Conservation (phyloP, 2,888 invertebrate species). For the Andrena chrysosceles region DNA sequence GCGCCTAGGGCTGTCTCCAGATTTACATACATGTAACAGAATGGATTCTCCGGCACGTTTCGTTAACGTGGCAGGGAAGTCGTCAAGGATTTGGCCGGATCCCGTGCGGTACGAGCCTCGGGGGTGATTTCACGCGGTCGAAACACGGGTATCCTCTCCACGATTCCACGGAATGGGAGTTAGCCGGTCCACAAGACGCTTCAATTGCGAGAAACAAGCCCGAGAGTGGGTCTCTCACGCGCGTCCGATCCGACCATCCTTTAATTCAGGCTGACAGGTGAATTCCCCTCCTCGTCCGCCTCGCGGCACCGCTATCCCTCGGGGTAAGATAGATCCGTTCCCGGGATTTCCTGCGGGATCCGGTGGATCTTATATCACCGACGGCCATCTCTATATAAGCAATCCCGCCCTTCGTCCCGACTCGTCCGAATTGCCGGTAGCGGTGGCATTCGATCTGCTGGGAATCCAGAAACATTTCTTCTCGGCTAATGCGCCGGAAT, state of each 20-base stretch:
- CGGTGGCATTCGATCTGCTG: slow-evolving; percentile 70
- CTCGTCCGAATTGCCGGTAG: slow-evolving; percentile 69
- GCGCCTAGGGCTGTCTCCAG: neutral
- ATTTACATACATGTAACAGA: neutral
- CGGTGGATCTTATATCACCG: slow-evolving; percentile 84
- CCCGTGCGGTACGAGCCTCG: slow-evolving; percentile 25
- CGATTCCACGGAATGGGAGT: slow-evolving; percentile 60
- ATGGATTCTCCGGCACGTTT: slow-evolving; percentile 23
- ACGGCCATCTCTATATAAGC: slow-evolving; percentile 84
- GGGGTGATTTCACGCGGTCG: slow-evolving; percentile 52
- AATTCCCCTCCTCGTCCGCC: slow-evolving; percentile 68
- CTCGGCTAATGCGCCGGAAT: slow-evolving; percentile 57
- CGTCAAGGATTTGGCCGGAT: slow-evolving; percentile 20
- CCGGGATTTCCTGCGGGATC: slow-evolving; percentile 85
- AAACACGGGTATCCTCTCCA: slow-evolving; percentile 58
- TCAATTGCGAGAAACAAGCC: slow-evolving; percentile 73
- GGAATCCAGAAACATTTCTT: slow-evolving; percentile 67
- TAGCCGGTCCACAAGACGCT: slow-evolving; percentile 71
- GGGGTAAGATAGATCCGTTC: slow-evolving; percentile 85
- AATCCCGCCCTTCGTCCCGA: slow-evolving; percentile 73
- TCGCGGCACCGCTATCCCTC: slow-evolving; percentile 80
- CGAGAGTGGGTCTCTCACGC: slow-evolving; percentile 62
- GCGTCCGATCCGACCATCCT: slow-evolving; percentile 85
- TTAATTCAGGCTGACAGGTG: slow-evolving; percentile 88
- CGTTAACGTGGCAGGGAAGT: slow-evolving; percentile 47